Evolutionary conservation across 2,113 vertebrate species (phyloP), one percentile per base, ranked within the genome.

Genomic region (human): DNA sequence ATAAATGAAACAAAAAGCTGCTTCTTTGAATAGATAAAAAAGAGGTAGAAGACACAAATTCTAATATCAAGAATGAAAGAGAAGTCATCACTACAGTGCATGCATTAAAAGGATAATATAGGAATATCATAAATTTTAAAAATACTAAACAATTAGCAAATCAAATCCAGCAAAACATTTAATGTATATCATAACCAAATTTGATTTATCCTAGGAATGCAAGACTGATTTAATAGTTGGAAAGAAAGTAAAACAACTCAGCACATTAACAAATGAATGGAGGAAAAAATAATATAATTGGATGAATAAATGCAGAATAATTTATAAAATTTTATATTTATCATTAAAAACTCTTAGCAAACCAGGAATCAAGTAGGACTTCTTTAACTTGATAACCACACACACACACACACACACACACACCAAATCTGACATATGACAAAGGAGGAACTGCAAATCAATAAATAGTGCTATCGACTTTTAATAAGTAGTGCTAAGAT

Each of bases 81-180:
- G 64, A 43, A n/a, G 22, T 92, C 64, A 75, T 18, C 32, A 61
- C 13, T 70, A 20, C 18, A 17, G 35, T 32, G 3, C 25, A 25
- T 8, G 48, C 40, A n/a, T 92, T 70, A 73, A 45, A 72, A 73
- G 66, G 22, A 23, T 45, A 82, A 70, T 72, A n/a, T 45, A 75
- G 40, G 1, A 87, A 70, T 81, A 38, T 81, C 27, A 59, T 79
- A 18, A 61, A 50, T 43, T 64, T 64, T 32, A 59, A 78, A 68
- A 75, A 86, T 35, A 93, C 23, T 43, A 93, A 87, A 52, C 50
- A 61, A 61, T 72, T 89, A 83, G n/a, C 70, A 73, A 89, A 89
- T 61, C n/a, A 89, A 92, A 84, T 48, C 40, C 78, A 92, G 30
- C 8, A 93, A 93, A 75, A 79, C 83, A 78, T 23, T 55, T 89